Percentiles rank a stretch among this genome's conserved stretches.
phyloP scores from a whole-genome alignment of 2,888 invertebrate species.

The Saturnia japonica region DNA sequence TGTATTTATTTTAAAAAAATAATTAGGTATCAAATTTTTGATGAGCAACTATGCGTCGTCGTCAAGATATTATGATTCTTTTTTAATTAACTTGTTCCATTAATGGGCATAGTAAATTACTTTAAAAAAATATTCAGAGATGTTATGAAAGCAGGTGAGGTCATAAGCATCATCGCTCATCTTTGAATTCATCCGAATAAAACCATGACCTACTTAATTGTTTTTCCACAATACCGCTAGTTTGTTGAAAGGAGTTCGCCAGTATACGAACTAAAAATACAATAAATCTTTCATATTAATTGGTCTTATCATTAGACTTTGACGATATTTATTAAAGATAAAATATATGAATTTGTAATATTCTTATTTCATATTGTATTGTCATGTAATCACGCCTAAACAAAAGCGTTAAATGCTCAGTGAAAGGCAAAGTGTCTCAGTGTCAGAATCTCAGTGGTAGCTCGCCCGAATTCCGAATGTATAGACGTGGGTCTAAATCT shows the following conservation, averaged over 20 bases:
- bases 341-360: background rate
- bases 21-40: background rate
- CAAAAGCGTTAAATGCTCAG: too few relatives aligned
- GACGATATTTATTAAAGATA: background rate
- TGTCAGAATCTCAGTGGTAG: too few relatives aligned
- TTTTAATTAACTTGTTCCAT: background rate
- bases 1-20: background rate
- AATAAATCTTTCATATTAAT: too few relatives aligned
- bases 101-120: background rate
- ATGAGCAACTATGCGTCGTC: background rate
- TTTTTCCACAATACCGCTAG: background rate
- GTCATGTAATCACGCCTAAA: background rate
- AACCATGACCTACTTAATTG: constrained; percentile 3
- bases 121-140: background rate
- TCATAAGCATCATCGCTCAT: background rate
- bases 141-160: background rate
- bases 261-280: too few relatives aligned
- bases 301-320: background rate
- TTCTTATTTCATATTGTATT: background rate
- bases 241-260: background rate
- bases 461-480: too few relatives aligned
- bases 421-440: too few relatives aligned
- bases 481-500: too few relatives aligned
- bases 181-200: background rate
- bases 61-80: background rate